Percentiles rank a stretch among this genome's conserved stretches.
Evolutionary conservation across 2,888 invertebrate genomes (phyloP).

Genomic region (Drosophila limbata): DNA sequence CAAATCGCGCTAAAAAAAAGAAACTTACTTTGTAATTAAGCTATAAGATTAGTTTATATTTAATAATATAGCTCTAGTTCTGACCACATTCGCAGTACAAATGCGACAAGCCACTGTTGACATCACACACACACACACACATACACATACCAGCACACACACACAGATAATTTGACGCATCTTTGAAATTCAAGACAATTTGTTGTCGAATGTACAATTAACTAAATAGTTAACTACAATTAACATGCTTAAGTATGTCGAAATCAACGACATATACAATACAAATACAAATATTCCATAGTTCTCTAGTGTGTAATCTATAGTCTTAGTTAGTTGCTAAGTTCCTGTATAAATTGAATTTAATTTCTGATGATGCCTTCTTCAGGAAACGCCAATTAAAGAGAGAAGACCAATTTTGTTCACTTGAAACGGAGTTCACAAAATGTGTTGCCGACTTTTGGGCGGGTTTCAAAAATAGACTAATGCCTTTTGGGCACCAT

Average conservation of each 20-base stretch:
- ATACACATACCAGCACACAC: neutral
- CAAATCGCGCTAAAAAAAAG: constrained; percentile 46
- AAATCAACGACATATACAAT: constrained; percentile 16
- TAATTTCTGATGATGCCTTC: constrained; percentile 29
- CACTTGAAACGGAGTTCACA: neutral
- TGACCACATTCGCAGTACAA: constrained; percentile 25
- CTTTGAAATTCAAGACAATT: constrained; percentile 24
- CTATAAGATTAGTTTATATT: constrained; percentile 28
- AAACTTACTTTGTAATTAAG: constrained; percentile 53
- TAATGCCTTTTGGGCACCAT: neutral
- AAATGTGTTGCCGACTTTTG: constrained; percentile 29
- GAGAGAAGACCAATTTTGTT: constrained; percentile 29
- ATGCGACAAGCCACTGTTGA: constrained; percentile 58
- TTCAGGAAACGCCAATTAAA: constrained; percentile 27
- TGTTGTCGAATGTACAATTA: constrained; percentile 36
- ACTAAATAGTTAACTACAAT: constrained; percentile 20
- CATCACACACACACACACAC: constrained; percentile 53
- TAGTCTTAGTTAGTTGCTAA: constrained; percentile 47
- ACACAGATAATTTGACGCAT: constrained; percentile 16
- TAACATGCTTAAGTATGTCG: constrained; percentile 17
- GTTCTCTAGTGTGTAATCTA: constrained; percentile 34
- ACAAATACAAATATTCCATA: constrained; percentile 32
- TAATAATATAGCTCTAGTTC: constrained; percentile 34
- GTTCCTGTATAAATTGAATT: constrained; percentile 61
- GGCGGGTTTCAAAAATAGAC: neutral